phyloP scores from a whole-genome alignment of 2,113 vertebrate genomes.

The Equus quagga region DNA sequence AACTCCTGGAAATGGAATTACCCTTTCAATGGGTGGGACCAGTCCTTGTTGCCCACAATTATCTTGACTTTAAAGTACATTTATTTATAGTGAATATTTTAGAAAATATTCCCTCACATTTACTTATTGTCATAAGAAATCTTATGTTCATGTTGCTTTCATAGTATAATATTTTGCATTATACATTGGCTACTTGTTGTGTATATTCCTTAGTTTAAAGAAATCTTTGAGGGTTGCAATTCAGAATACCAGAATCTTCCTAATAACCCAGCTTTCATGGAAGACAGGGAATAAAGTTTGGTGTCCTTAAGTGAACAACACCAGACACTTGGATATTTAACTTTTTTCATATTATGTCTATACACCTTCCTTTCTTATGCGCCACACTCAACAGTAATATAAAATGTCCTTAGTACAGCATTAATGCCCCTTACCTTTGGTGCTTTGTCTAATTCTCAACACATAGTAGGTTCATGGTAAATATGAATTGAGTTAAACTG shows the following conservation, averaged over 20 bases:
- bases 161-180: neutral
- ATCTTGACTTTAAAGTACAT: constrained; percentile 25
- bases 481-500: neutral
- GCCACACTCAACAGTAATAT: neutral
- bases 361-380: neutral
- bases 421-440: neutral
- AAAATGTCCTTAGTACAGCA: neutral
- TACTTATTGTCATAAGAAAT: constrained; percentile 36
- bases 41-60: neutral
- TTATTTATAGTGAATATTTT: neutral
- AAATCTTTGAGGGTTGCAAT: neutral
- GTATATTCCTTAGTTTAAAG: neutral
- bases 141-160: neutral
- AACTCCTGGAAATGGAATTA: neutral
- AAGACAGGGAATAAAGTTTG: neutral
- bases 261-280: neutral
- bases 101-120: neutral
- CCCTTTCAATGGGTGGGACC: neutral
- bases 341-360: neutral
- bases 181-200: neutral
- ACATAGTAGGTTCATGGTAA: neutral
- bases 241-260: neutral
- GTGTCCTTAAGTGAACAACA: neutral
- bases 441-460: neutral
- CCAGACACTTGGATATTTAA: neutral